phyloP scores from a whole-genome alignment of 1,140 invertebrate species.

The Papilio polyxenes region DNA sequence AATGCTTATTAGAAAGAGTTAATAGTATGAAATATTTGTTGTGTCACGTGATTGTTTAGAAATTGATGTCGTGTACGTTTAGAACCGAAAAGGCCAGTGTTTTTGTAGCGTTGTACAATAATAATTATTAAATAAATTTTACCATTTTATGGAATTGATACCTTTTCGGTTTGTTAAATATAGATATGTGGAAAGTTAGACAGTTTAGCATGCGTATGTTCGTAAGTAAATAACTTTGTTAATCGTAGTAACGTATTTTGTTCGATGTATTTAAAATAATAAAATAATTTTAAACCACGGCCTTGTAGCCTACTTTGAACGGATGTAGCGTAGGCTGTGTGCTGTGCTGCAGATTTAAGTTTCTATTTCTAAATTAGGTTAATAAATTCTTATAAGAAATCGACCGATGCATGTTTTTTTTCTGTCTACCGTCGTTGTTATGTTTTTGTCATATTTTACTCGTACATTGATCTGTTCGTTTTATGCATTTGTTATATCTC shows the following conservation, averaged over 20 bases:
- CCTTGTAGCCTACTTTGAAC: slow-evolving; percentile 13
- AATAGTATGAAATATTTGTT: neutral
- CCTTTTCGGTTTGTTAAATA: neutral
- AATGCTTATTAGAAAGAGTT: slow-evolving; percentile 10
- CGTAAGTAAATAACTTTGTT: slow-evolving; percentile 5
- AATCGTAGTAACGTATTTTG: neutral
- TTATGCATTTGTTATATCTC: slow-evolving; percentile 1
- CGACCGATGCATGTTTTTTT: neutral
- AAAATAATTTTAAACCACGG: neutral
- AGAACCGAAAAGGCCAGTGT: neutral
- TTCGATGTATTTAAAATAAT: slow-evolving; percentile 7
- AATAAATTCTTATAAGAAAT: neutral
- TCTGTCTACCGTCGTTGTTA: neutral
- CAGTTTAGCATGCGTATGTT: neutral
- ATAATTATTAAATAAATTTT: neutral
- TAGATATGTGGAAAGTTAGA: neutral
- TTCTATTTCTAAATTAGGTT: neutral
- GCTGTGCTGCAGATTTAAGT: neutral
- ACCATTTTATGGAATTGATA: neutral
- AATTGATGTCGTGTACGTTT: neutral
- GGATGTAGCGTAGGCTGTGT: neutral
- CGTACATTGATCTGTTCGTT: neutral
- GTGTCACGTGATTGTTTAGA: slow-evolving; percentile 7
- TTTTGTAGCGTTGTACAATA: neutral
- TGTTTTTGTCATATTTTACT: neutral